These are phyloP conservation scores for Hyperoplus immaculatus DNA, from an alignment of 2,797 vertebrate genomes.

Conservation along the genomic window DNA sequence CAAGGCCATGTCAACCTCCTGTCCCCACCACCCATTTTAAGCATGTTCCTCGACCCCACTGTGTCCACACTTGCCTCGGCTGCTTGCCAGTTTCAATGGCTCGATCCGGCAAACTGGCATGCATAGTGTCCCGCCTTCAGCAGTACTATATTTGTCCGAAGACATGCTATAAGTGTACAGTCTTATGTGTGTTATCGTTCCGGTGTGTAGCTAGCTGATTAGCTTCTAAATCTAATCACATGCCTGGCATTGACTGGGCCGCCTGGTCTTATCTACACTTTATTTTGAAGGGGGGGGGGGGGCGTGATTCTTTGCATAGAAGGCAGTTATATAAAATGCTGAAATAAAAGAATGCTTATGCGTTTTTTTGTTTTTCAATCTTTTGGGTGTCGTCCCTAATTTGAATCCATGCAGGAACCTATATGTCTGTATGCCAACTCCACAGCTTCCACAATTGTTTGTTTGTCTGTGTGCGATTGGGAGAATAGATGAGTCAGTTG, in stretches of 20 bases:
- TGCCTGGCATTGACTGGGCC: conserved; percentile 48
- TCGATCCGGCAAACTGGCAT: conserved; percentile 21
- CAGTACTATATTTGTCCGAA: conserved; percentile 33
- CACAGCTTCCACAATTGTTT: conserved; percentile 55
- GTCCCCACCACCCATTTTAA: conserved; percentile 16
- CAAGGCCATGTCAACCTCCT: conserved; percentile 50
- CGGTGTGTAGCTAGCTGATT: conserved; percentile 53
- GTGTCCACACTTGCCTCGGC: conserved; percentile 44
- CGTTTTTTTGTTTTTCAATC: not conserved
- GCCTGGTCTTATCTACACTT: conserved; percentile 49
- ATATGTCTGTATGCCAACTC: conserved; percentile 1
- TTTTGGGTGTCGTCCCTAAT: conserved; percentile 22
- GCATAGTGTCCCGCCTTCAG: conserved; percentile 28
- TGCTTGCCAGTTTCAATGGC: conserved; percentile 15
- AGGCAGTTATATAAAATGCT: conserved; percentile 43
- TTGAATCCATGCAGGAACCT: conserved; percentile 28
- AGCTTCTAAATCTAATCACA: conserved; percentile 70
- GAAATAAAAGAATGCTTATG: conserved; percentile 39
- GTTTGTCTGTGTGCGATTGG: conserved; percentile 55
- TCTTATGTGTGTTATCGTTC: conserved; percentile 42
- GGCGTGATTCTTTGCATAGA: conserved; percentile 33
- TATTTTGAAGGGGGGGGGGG: conserved; percentile 35
- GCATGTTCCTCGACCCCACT: conserved; percentile 12
- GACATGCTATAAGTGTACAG: conserved; percentile 20
- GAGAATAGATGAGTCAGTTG: conserved; percentile 73